Conservation (phyloP, 2,113 vertebrate species). For the Lutjanus erythropterus region DNA sequence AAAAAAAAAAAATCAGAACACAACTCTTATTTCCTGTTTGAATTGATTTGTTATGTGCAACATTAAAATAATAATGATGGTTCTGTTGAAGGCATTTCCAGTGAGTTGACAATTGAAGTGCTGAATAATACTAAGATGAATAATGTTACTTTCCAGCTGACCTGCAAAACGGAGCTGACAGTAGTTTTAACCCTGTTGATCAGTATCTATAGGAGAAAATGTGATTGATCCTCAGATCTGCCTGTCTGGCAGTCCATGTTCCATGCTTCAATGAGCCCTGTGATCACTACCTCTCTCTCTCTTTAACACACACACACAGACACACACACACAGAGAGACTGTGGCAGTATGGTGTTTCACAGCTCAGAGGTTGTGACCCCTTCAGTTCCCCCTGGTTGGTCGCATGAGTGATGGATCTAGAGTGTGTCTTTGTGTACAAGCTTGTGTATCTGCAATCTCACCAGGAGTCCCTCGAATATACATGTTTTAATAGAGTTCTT, state of each 20-base stretch:
- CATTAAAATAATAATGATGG: no score
- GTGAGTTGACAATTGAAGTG: no score
- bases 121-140: no score
- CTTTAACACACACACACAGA: not conserved
- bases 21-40: not conserved
- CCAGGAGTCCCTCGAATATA: not conserved
- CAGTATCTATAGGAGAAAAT: not conserved
- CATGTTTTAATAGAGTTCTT: not conserved
- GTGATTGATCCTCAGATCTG: conserved; percentile 17
- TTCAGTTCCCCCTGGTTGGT: conserved; percentile 56
- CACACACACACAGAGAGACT: not conserved
- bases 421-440: not conserved
- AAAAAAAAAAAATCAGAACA: no score
- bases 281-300: conserved; percentile 17
- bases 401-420: conserved; percentile 45
- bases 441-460: not conserved
- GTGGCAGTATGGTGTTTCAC: conserved; percentile 25
- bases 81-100: no score
- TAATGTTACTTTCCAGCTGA: conserved; percentile 3
- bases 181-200: conserved; percentile 2
- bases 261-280: conserved; percentile 9
- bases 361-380: conserved; percentile 52
- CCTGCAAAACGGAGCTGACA: not conserved
- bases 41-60: not conserved
- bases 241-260: not conserved